These are phyloP conservation scores for Allolobophora icterica DNA, from an alignment of 2,888 invertebrate species.

Conservation along the genomic window DNA sequence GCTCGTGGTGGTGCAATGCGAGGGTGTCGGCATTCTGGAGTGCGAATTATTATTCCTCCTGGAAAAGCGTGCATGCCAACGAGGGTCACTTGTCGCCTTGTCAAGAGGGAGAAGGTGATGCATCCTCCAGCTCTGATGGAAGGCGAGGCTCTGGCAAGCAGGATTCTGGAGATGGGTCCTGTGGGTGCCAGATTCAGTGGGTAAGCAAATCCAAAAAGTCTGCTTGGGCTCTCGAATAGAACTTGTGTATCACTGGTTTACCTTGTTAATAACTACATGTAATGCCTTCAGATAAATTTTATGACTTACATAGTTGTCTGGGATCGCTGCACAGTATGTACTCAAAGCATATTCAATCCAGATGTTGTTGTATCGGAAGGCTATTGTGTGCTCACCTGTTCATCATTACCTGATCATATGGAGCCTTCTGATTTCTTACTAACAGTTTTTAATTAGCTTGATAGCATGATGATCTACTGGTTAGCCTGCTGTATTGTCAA, in stretches of 20 bases:
- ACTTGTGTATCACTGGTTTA: background rate
- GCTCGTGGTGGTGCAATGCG: conserved; percentile 85
- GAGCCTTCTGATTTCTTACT: no score
- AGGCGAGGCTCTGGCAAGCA: conserved; percentile 93
- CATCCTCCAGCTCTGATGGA: conserved; percentile 99
- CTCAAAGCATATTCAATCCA: background rate
- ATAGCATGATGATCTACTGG: no score
- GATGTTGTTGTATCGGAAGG: background rate
- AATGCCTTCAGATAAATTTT: background rate
- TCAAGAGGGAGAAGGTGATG: conserved; percentile 78
- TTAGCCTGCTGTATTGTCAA: no score
- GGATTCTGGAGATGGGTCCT: conserved; percentile 95
- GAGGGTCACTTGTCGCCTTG: conserved; percentile 94
- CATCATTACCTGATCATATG: background rate
- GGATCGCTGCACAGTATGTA: background rate
- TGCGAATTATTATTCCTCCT: conserved; percentile 96
- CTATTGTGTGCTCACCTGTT: background rate
- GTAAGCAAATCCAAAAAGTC: conserved; percentile 66
- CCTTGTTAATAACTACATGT: background rate
- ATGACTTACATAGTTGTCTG: background rate
- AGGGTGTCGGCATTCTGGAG: conserved; percentile 97
- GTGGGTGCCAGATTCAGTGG: conserved; percentile 96
- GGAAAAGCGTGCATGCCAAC: conserved; percentile 95
- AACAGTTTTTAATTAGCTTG: no score
- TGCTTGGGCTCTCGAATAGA: background rate